Evolutionary conservation across 2,113 vertebrate genomes (phyloP), one percentile per base, ranked within the genome.

Genomic region (Cryptoleucopteryx plumbea): DNA sequence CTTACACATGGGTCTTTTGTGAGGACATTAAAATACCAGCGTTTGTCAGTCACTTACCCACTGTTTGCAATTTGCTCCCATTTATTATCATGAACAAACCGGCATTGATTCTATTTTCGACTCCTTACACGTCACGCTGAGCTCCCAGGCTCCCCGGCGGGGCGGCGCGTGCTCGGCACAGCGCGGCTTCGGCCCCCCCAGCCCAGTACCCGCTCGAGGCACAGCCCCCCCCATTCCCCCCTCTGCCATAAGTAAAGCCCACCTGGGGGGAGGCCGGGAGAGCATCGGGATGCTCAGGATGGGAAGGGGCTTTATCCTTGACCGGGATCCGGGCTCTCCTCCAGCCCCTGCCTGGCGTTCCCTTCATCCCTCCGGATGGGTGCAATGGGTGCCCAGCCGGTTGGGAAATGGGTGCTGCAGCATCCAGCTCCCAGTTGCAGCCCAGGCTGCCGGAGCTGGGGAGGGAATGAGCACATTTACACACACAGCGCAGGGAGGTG

Each of bases 341-440:
- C 8, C n/a, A 36, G 29, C 45, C 31, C 26, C 42, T 32, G 17
- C 40, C 58, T 2, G 0, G 26, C 0, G 0, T 36, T 71, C 31
- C 65, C 87, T 6, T 8, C 59, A 19, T 6, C 43, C 14, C 61
- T 32, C 34, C 1, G 3, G 36, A 42, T 56, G 86, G 78, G 6
- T 40, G 25, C 11, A 1, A 6, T 1, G 11, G 43, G 40, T 11
- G 47, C 47, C 11, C 32, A 9, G 45, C n/a, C 0, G 1, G 10
- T 8, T 0, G 15, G 58, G 70, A n/a, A 32, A n/a, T 1, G 3
- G 32, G 13, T 18, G 13, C 52, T 3, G 17, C 73, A 47, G 67
- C 34, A 55, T 16, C 18, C 75, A 21, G 52, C 20, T 45, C 22
- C 84, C 6, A 18, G 34, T 34, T 20, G 19, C 72, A 63, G 50